phyloP scores from a whole-genome alignment of 2,113 vertebrate species.

The Albula glossodonta region DNA sequence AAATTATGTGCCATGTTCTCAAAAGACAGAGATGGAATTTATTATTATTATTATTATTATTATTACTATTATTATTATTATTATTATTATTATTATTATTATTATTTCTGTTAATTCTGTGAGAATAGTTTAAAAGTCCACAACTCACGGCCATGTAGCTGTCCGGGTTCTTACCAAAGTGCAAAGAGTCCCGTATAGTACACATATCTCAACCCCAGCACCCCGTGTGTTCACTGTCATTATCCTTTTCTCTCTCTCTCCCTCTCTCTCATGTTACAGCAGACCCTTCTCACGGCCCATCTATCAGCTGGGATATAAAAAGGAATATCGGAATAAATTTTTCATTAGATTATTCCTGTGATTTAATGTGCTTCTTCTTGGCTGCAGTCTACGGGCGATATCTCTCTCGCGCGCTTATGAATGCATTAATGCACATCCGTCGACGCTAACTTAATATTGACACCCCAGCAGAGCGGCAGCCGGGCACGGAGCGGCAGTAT shows the following conservation, averaged over 20 bases:
- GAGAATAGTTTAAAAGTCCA: background rate
- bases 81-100: no score
- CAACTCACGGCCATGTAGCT: background rate
- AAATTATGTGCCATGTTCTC: no score
- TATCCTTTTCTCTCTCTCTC: background rate
- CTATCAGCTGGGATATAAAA: conserved; percentile 20
- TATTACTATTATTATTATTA: no score
- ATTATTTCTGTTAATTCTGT: background rate
- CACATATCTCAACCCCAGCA: background rate
- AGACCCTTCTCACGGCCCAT: background rate
- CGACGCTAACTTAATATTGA: conserved; percentile 28
- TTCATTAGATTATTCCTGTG: conserved; percentile 27
- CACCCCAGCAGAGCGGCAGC: background rate
- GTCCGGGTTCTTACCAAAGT: background rate
- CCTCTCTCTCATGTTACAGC: background rate
- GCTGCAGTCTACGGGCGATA: conserved; percentile 4
- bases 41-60: no score
- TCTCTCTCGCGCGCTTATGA: conserved; percentile 18
- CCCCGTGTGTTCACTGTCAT: background rate
- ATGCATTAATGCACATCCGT: conserved; percentile 25
- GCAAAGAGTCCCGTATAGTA: background rate
- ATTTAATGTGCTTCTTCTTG: conserved; percentile 18
- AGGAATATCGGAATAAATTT: conserved; percentile 34
- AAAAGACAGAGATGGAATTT: no score
- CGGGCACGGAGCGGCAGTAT: background rate